Evolutionary conservation across 2,113 vertebrate species (phyloP).

Genomic region (Ranitomeya imitator): DNA sequence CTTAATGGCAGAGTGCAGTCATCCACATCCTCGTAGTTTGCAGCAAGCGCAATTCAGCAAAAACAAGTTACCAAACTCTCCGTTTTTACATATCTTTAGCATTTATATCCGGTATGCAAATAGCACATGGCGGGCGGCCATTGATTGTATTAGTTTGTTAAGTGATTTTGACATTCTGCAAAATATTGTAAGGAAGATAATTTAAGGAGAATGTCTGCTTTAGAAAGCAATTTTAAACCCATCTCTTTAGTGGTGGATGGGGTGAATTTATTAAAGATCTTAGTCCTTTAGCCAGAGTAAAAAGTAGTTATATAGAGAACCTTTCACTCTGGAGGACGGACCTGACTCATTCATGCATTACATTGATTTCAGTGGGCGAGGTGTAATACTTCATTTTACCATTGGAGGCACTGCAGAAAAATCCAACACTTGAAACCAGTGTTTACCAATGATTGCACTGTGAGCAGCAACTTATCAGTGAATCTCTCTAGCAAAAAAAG

Average conservation of each 20-base stretch:
- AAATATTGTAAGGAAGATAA: neutral
- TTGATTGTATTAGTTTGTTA: no score
- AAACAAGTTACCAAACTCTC: neutral
- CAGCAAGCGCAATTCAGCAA: neutral
- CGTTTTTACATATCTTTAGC: neutral
- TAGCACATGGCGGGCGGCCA: neutral
- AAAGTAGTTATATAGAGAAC: no score
- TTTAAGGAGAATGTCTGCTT: neutral
- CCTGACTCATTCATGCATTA: neutral
- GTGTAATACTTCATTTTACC: neutral
- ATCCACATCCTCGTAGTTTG: neutral
- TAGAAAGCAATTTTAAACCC: no score
- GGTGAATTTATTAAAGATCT: no score
- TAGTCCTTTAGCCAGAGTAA: no score
- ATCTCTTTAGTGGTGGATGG: no score
- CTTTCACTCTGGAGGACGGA: no score
- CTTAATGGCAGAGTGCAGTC: neutral
- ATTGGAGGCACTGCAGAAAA: neutral
- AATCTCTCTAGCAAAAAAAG: no score
- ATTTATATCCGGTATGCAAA: neutral
- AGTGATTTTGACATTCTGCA: neutral
- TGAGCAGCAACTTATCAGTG: no score
- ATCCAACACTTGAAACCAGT: neutral
- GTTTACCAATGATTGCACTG: neutral
- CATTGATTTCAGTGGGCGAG: neutral